These are phyloP conservation scores for Hirtodrosophila duncani DNA, from an alignment of 2,888 invertebrate genomes.

Conservation along the genomic window DNA sequence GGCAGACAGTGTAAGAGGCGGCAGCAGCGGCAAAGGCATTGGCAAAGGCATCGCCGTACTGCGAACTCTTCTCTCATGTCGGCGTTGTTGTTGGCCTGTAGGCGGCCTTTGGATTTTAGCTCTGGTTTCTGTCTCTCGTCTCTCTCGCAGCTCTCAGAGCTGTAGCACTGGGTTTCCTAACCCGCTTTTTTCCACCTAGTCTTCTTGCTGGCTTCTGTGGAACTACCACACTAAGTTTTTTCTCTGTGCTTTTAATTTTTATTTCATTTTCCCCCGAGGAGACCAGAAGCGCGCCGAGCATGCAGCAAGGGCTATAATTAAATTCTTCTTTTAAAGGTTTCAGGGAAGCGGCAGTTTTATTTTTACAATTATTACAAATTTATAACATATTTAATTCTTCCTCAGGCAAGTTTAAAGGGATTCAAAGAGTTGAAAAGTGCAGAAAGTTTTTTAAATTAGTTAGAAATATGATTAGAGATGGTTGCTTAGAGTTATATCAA, in stretches of 20 bases:
- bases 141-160: no score
- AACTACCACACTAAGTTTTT: background rate
- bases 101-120: conserved; percentile 54
- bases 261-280: conserved; percentile 19
- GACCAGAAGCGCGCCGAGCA: background rate
- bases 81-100: no score
- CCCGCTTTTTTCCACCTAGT: no score
- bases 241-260: conserved; percentile 32
- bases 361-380: background rate
- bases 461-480: no score
- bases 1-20: conserved; percentile 8
- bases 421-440: background rate
- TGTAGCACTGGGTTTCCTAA: no score
- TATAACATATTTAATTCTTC: no score
- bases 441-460: conserved; percentile 7
- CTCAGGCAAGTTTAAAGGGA: background rate
- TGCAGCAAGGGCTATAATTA: conserved; percentile 49
- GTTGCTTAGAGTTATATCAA: no score
- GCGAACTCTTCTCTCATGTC: no score
- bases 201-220: no score
- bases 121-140: background rate
- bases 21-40: conserved; percentile 15
- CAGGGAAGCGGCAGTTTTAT: conserved; percentile 13
- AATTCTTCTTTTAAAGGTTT: conserved; percentile 62
- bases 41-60: conserved; percentile 5